Percentiles rank a stretch among this genome's conserved stretches.
phyloP scores from a whole-genome alignment of 2,888 invertebrate species.

The Ochropleura plecta region DNA sequence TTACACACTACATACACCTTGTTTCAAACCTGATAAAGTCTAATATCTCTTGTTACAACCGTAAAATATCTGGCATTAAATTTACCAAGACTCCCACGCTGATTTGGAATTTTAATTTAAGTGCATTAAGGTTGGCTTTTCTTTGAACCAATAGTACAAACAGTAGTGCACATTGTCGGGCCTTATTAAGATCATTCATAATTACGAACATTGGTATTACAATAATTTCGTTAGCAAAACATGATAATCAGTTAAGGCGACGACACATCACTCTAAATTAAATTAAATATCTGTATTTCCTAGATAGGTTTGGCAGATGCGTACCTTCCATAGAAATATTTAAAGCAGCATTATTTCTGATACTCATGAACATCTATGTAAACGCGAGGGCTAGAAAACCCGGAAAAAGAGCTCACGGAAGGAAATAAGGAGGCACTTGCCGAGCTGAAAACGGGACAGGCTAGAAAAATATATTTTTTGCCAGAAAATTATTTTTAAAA shows the following conservation, averaged over 20 bases:
- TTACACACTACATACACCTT: conserved; percentile 15
- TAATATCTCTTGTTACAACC: conserved; percentile 4
- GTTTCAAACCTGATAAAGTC: background rate
- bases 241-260: conserved; percentile 51
- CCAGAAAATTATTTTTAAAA: too few relatives aligned
- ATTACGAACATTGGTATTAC: conserved; percentile 42
- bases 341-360: too few relatives aligned
- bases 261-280: background rate
- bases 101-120: conserved; percentile 15
- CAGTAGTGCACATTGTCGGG: conserved; percentile 23
- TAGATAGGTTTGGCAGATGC: too few relatives aligned
- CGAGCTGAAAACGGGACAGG: too few relatives aligned
- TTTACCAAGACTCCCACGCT: background rate
- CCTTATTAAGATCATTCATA: conserved; percentile 49
- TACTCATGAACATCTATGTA: too few relatives aligned
- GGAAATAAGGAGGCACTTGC: too few relatives aligned
- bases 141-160: background rate
- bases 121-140: background rate
- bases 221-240: conserved; percentile 53
- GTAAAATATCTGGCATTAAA: conserved; percentile 2
- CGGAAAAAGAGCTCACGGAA: too few relatives aligned
- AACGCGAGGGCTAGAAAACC: too few relatives aligned
- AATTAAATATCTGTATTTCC: background rate
- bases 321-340: too few relatives aligned
- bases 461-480: too few relatives aligned